Base-by-base conservation (phyloP, 2,797 vertebrate genomes). In the Loriculus beryllinus region DNA sequence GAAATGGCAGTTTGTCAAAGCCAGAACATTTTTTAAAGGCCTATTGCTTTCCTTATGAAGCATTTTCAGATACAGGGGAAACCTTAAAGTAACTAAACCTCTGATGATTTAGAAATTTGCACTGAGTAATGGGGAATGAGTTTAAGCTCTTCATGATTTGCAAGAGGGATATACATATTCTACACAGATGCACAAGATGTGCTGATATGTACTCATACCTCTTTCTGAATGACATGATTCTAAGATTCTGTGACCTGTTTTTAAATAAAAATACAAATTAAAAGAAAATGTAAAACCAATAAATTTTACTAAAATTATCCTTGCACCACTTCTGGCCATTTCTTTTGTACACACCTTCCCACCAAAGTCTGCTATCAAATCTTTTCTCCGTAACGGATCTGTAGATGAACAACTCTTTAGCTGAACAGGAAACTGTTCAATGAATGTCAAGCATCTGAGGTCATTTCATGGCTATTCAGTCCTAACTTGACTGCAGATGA, bases 191-290 rank as follows among this genome's bases (percentile, higher is more conserved):
- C 42, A 57, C 3, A 12, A 63, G 28, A n/a, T 14, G 23, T 22
- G 33, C 22, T 51, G 29, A 51, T 20, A 42, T 28, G 21, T 23
- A 45, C 52, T 74, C 22, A 20, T 33, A 74, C 6, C 2, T 87
- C 65, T 84, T 82, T 40, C 75, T 52, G 47, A 87, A 84, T 11
- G 3, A 60, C 9, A 23, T 35, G 33, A 25, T 35, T 57, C 33
- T 57, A 25, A 14, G n/a, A 56, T 10, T 56, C 14, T 56, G 13
- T 1, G 0, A 16, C 11, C 8, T 28, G 28, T 0, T 13, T 54
- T 77, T 77, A 48, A 72, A 78, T 60, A 7, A n/a, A 56, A 68
- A 60, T 21, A 22, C 15, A 72, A 64, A 33, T 28, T 25, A 47
- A 49, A 52, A 11, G 2, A 60, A 90, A 81, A 70, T 28, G 59